Base-by-base conservation (phyloP, 2,888 invertebrate genomes). In the Liodrosophila aerea region DNA sequence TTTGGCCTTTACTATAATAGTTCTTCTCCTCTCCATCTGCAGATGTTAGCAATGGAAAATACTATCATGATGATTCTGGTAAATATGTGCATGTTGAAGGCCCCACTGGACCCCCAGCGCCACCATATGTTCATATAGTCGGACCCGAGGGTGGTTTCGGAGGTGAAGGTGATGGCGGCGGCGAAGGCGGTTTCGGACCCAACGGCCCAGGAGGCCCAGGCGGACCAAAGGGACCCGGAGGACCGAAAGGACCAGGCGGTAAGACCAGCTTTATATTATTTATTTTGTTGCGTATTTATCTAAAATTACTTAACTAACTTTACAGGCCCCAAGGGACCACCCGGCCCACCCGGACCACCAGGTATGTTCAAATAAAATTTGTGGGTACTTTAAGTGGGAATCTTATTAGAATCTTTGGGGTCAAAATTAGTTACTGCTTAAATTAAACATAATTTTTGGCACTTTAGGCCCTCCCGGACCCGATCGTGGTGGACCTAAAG, bases 81-180 rank as follows among this genome's bases (percentile, higher is more conserved):
- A 87, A 88, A 85, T 90, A 89, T 86, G 74, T 77, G 29, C 89
- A 89, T 57, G 69, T 89, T 72, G 88, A 87, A 85, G 89, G 89
- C 69, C 90, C 90, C 7, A 88, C 86, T 69, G 90, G 90, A 60
- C 91, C 91, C 11, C 87, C 85, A 59, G 86, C 89, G 58, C 80
- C 87, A 36, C 85, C 86, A 52, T 90, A 89, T 68, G 76, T 85
- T 27, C 89, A 89, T 41, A 22, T 89, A 13, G 67, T 74, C 9
- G 89, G 89, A 68, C 89, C 90, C 7, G 64, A 87, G 11, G 89
- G 89, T 44, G 89, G 88, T 12, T 62, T 36, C 5, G 89, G 89
- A 37, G 88, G 87, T 8, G 64, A 76, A 15, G 88, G 88, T 44
- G 88, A 86, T 30, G 34, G 61, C 1, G 88, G 89, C 45, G 85